Conservation (phyloP, 2,797 vertebrate species). For the Crenuchus spilurus region DNA sequence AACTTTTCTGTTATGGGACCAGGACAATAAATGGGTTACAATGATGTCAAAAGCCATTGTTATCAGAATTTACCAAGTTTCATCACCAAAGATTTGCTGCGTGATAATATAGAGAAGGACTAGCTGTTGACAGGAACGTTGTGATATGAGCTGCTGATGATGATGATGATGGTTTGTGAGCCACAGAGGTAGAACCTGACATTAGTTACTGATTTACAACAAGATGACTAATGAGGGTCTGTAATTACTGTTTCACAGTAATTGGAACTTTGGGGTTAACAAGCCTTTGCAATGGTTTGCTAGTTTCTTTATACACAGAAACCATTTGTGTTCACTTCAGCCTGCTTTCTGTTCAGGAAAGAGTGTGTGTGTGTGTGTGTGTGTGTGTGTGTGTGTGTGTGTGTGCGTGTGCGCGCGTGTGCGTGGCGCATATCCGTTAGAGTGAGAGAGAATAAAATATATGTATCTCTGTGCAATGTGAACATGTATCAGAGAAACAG, state of each 20-base stretch:
- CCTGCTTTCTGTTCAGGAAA: slow-evolving; percentile 21
- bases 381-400: slow-evolving; percentile 1
- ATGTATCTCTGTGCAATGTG: too few relatives aligned
- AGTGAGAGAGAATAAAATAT: too few relatives aligned
- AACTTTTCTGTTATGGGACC: slow-evolving; percentile 52
- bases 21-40: slow-evolving; percentile 47
- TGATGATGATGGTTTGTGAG: neutral
- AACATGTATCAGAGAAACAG: too few relatives aligned
- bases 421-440: too few relatives aligned
- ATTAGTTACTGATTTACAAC: neutral
- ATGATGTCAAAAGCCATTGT: slow-evolving; percentile 16
- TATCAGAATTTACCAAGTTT: neutral
- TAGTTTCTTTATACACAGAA: slow-evolving; percentile 33
- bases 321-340: slow-evolving; percentile 23
- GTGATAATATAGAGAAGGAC: neutral
- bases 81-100: slow-evolving; percentile 1
- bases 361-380: slow-evolving; percentile 18
- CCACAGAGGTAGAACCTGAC: neutral
- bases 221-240: neutral
- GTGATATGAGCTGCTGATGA: neutral
- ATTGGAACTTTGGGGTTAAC: neutral
- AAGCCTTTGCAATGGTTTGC: slow-evolving; percentile 31
- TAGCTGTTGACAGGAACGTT: neutral
- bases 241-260: neutral
- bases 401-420: neutral